A percentile compares a stretch with the other conserved stretches of the same genome.
These are phyloP conservation scores for Scaptomyza pallida DNA, from an alignment of 1,140 invertebrate genomes.

Conservation along the genomic window DNA sequence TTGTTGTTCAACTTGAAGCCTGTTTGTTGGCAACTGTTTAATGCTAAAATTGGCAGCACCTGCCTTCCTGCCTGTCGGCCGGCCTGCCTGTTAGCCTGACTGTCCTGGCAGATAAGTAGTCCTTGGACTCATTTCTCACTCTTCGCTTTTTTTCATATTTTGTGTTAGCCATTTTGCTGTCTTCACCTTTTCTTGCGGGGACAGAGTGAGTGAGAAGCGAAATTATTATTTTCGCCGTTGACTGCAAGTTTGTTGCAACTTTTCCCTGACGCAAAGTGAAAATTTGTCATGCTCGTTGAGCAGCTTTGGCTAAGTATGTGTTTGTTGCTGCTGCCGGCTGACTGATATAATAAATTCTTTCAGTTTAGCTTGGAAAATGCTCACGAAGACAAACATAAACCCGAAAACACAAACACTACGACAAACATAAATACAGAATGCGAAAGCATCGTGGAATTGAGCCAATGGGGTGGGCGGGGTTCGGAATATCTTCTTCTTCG, in stretches of 20 bases:
- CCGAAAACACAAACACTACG: slow-evolving; percentile 35
- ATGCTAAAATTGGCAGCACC: slow-evolving; percentile 78
- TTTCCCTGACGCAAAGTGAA: slow-evolving; percentile 71
- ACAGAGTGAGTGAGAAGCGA: slow-evolving; percentile 17
- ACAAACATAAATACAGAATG: slow-evolving; percentile 72
- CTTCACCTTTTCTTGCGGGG: slow-evolving; percentile 36
- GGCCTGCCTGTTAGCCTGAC: slow-evolving; percentile 24
- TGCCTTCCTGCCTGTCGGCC: slow-evolving; percentile 40
- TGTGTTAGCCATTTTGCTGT: slow-evolving; percentile 16
- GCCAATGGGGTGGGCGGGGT: neutral
- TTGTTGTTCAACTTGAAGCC: slow-evolving; percentile 45
- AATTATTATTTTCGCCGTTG: slow-evolving; percentile 74
- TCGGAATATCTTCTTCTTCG: slow-evolving; percentile 2
- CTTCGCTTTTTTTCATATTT: slow-evolving; percentile 18
- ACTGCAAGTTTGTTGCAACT: slow-evolving; percentile 75
- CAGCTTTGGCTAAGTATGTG: slow-evolving; percentile 49
- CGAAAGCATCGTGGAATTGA: slow-evolving; percentile 15
- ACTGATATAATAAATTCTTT: slow-evolving; percentile 77
- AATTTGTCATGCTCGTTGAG: slow-evolving; percentile 79
- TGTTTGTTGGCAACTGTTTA: slow-evolving; percentile 61
- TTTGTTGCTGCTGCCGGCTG: slow-evolving; percentile 18
- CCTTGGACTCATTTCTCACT: slow-evolving; percentile 32
- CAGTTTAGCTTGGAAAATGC: slow-evolving; percentile 70
- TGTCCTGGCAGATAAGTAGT: slow-evolving; percentile 71
- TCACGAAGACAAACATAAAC: slow-evolving; percentile 63